Conservation (phyloP, 2,797 vertebrate species). For the Triplophysa yarkandensis region DNA sequence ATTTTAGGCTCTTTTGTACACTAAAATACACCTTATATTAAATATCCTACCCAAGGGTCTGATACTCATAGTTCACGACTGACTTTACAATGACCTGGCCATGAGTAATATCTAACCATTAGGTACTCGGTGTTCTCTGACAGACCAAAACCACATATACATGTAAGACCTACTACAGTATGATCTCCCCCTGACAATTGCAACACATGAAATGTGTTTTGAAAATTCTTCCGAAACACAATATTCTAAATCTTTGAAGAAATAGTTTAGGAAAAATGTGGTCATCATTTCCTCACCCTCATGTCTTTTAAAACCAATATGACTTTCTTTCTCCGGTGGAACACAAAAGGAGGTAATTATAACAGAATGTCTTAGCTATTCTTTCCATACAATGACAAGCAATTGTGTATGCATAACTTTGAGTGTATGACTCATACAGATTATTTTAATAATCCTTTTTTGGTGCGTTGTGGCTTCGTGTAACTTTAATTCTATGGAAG, state of each 20-base stretch:
- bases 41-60: not conserved
- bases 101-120: not conserved
- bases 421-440: not conserved
- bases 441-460: not conserved
- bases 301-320: not conserved
- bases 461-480: not conserved
- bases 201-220: not conserved
- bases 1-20: too few relatives aligned
- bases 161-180: not conserved
- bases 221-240: not conserved
- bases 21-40: not conserved
- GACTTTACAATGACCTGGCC: not conserved
- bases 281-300: not conserved
- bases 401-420: not conserved
- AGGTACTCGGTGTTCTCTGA: not conserved
- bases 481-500: not conserved
- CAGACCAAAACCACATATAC: not conserved
- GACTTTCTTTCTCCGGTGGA: not conserved
- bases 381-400: slow-evolving; percentile 10
- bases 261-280: not conserved
- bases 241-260: not conserved
- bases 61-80: not conserved
- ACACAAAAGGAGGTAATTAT: slow-evolving; percentile 10
- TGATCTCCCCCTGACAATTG: not conserved
- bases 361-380: not conserved